Evolutionary conservation across 1,140 invertebrate genomes (phyloP).

Genomic region (Trialeurodes vaporariorum): DNA sequence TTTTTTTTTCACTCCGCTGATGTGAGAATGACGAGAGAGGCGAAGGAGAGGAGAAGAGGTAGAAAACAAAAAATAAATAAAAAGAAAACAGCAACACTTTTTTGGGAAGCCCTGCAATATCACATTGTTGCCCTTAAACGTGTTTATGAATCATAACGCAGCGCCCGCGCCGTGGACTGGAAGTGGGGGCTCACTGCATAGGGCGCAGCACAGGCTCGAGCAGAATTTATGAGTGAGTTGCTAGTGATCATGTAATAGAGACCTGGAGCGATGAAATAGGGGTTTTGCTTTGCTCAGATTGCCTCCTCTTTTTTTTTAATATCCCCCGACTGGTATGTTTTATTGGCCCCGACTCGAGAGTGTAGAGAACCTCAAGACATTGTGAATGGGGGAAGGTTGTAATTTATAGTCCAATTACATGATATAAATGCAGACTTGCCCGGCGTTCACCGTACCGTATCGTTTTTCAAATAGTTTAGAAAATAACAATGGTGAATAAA

Average conservation of each 20-base stretch:
- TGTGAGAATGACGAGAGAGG: too few species aligned
- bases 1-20: too few species aligned
- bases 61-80: too few species aligned
- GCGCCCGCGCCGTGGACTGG: too few species aligned
- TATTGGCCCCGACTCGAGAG: background rate
- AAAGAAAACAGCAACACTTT: too few species aligned
- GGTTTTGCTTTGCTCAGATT: background rate
- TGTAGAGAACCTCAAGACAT: background rate
- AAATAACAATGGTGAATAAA: slow-evolving; percentile 1
- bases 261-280: background rate
- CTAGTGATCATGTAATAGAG: background rate
- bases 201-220: background rate
- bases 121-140: background rate
- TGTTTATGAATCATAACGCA: background rate
- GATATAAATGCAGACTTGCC: background rate
- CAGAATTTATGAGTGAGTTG: background rate
- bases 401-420: background rate
- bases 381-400: background rate
- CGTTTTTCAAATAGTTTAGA: background rate
- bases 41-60: too few species aligned
- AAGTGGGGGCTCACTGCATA: too few species aligned
- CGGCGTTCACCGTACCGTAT: background rate
- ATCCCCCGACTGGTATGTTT: background rate
- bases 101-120: background rate
- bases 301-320: background rate